Percentiles rank a stretch among this genome's conserved stretches.
phyloP scores from a whole-genome alignment of 2,888 invertebrate species.

The Agrotis segetum region DNA sequence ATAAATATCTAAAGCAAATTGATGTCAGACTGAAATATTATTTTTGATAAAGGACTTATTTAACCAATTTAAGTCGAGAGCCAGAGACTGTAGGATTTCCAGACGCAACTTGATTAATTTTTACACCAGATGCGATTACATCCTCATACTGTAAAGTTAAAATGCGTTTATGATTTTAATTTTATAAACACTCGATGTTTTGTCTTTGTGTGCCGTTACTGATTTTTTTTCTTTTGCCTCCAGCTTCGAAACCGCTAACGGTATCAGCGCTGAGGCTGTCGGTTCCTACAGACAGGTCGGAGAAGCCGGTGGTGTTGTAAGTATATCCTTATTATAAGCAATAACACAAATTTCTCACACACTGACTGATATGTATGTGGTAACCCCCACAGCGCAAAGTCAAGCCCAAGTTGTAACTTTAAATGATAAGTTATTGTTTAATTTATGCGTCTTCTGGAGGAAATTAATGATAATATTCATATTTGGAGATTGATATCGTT shows the following conservation, averaged over 20 bases:
- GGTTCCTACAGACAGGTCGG: conserved; percentile 86
- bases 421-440: background rate
- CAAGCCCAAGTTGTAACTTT: background rate
- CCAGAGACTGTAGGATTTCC: no score
- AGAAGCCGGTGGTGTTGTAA: conserved; percentile 73
- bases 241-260: conserved; percentile 91
- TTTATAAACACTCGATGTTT: background rate
- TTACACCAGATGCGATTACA: no score
- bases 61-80: no score
- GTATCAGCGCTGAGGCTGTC: conserved; percentile 88
- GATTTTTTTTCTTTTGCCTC: background rate
- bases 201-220: background rate
- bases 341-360: background rate
- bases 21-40: background rate
- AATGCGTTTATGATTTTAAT: no score
- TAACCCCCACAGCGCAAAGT: background rate
- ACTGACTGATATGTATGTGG: background rate
- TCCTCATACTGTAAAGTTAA: no score
- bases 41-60: no score
- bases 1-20: background rate
- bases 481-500: background rate
- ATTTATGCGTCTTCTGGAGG: background rate
- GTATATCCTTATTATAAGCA: conserved; percentile 49
- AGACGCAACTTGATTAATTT: no score
- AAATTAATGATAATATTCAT: no score